phyloP scores from a whole-genome alignment of 53 echinoderm and acorn worm genomes.

The Echinarachnius parma region DNA sequence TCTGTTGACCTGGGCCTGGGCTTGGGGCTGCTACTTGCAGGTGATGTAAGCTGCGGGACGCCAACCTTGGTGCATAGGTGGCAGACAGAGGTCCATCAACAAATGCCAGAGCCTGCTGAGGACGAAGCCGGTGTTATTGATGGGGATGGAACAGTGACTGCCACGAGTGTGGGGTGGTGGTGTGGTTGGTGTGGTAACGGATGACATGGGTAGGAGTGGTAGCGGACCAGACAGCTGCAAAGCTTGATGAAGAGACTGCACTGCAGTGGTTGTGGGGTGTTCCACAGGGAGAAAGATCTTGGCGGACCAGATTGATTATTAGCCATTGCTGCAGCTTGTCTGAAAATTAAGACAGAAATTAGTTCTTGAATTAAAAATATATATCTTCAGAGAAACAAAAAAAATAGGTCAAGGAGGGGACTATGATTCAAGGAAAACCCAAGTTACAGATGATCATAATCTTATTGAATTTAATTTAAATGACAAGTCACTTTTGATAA shows the following conservation, averaged over 20 bases:
- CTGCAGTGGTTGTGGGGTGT: slow-evolving; percentile 2
- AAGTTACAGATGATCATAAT: too few relatives aligned
- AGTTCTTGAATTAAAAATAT: too few relatives aligned
- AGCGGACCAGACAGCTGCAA: not conserved
- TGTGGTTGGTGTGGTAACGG: not conserved
- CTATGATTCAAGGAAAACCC: too few relatives aligned
- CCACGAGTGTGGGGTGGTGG: not conserved
- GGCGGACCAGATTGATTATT: slow-evolving; percentile 22
- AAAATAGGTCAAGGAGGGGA: not conserved
- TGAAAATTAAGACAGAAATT: slow-evolving; percentile 13
- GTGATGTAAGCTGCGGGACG: not conserved
- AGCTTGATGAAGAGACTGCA: not conserved
- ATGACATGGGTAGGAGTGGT: not conserved
- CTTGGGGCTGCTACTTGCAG: too few relatives aligned
- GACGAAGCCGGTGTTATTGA: not conserved
- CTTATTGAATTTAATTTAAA: too few relatives aligned
- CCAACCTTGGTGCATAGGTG: slow-evolving; percentile 3
- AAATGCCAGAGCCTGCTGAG: slow-evolving; percentile 5
- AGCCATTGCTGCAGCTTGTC: not conserved
- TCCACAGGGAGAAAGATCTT: slow-evolving; percentile 16
- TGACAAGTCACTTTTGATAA: too few relatives aligned
- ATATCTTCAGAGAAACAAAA: not conserved
- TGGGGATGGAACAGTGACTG: not conserved
- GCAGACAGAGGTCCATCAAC: slow-evolving; percentile 28
- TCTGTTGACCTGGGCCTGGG: not conserved